Evolutionary conservation across 2,113 vertebrate species (phyloP), one percentile per base, ranked within the genome.

Genomic region (Epinephelus lanceolatus): DNA sequence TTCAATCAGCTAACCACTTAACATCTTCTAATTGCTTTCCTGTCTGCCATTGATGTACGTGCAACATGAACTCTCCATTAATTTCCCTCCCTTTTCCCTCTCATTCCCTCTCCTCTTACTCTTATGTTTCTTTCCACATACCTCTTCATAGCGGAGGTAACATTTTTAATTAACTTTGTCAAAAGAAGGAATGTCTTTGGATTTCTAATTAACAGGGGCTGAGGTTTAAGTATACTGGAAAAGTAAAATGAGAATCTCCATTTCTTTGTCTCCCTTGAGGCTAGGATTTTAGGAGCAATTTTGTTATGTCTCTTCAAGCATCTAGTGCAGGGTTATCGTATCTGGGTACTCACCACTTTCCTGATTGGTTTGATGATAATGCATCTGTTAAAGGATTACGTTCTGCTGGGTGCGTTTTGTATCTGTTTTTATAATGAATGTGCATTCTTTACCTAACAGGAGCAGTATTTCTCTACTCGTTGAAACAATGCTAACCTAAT

Each of bases 101-200:
- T 62, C 27, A 17, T 66, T 75, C 68, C 11, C 13, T 65, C 47
- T 27, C 73, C 65, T 86, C 56, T 60, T 23, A 52, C 83, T 57
- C 45, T 69, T 75, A 52, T 53, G 42, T 81, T 86, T 87, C 62
- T 78, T 67, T 83, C 33, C 71, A 62, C 78, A 61, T 82, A 59
- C 66, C 72, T 82, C 74, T 72, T 86, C 67, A 65, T 76, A 90
- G 84, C 42, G 33, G 51, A 53, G 49, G 73, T 81, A 86, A 88
- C 87, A 87, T 86, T 92, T 91, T 93, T 94, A 94, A 95, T 95
- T 94, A 94, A 94, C 88, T 86, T 83, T 84, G 84, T 85, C 78
- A 86, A 87, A 81, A 83, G 87, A 91, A 67, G 62, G 78, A 82
- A 93, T 84, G 78, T 87, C 84, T 90, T 91, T 88, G 84, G 89